Evolutionary conservation across 2,113 vertebrate genomes (phyloP).

Genomic region (Platysteira castanea): DNA sequence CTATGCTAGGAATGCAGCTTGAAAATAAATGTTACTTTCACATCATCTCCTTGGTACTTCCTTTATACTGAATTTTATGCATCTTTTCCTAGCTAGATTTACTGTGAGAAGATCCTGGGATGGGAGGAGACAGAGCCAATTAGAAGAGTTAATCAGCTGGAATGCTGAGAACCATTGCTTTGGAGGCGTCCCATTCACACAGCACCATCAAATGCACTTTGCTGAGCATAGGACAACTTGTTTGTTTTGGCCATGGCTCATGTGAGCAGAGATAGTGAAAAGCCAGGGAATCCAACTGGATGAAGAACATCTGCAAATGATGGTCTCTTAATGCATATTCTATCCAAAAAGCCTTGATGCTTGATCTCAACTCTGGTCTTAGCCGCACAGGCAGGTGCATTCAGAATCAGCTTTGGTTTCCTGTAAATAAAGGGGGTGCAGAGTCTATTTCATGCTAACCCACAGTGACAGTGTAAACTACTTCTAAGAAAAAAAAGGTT

Average conservation of each 20-base stretch:
- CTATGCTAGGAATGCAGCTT: slow-evolving; percentile 50
- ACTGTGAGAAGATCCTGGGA: slow-evolving; percentile 22
- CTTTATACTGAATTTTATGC: neutral
- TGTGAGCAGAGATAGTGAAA: slow-evolving; percentile 25
- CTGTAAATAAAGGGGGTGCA: neutral
- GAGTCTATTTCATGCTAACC: neutral
- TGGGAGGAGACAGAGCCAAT: neutral
- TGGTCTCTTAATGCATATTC: neutral
- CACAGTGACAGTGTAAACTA: neutral
- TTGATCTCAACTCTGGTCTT: neutral
- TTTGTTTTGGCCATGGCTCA: slow-evolving; percentile 42
- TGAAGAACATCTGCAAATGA: slow-evolving; percentile 45
- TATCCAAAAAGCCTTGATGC: neutral
- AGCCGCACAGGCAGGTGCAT: neutral
- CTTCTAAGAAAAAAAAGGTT: neutral
- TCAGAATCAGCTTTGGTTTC: neutral
- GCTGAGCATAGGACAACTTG: slow-evolving; percentile 19
- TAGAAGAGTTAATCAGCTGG: slow-evolving; percentile 19
- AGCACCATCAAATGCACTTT: neutral
- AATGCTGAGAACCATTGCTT: slow-evolving; percentile 30
- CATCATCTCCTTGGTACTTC: slow-evolving; percentile 9
- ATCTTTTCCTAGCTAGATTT: neutral
- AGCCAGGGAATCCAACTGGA: slow-evolving; percentile 24
- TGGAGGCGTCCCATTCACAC: neutral
- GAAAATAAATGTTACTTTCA: slow-evolving; percentile 14